phyloP scores from a whole-genome alignment of 2,888 invertebrate species.

The Clepsis dumicolana region DNA sequence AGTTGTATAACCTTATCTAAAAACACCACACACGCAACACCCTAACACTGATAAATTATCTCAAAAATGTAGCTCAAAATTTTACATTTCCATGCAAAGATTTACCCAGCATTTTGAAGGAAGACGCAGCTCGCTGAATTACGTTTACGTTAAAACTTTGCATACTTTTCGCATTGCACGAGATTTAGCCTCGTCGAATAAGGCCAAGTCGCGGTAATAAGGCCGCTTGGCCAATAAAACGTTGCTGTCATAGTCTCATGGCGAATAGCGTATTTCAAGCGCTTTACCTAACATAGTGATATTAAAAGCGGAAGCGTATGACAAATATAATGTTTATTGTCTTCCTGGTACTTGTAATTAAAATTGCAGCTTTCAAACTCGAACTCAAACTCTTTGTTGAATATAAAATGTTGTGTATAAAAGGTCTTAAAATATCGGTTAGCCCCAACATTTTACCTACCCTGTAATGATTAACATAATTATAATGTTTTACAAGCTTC shows the following conservation, averaged over 20 bases:
- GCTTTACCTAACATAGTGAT: background rate
- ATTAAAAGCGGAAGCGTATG: background rate
- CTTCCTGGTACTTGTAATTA: too few relatives aligned
- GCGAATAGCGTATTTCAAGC: background rate
- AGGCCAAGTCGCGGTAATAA: constrained; percentile 28
- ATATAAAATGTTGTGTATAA: too few relatives aligned
- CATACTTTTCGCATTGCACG: constrained; percentile 42
- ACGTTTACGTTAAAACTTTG: constrained; percentile 35
- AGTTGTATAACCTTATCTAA: too few relatives aligned
- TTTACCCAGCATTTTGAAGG: constrained; percentile 23
- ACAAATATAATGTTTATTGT: too few relatives aligned
- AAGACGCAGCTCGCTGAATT: constrained; percentile 25
- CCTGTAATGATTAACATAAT: too few relatives aligned
- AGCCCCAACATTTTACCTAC: too few relatives aligned
- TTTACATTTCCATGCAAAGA: constrained; percentile 9
- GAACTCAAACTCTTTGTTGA: too few relatives aligned
- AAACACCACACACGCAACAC: background rate
- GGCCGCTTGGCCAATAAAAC: constrained; percentile 19
- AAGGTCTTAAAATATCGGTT: too few relatives aligned
- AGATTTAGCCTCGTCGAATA: constrained; percentile 30
- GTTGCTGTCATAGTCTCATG: constrained; percentile 8
- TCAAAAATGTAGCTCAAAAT: constrained; percentile 4
- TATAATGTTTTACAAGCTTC: too few relatives aligned
- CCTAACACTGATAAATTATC: background rate
- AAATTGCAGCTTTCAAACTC: too few relatives aligned